phyloP scores from a whole-genome alignment of 2,797 vertebrate species.

The Ispidina lecontei region DNA sequence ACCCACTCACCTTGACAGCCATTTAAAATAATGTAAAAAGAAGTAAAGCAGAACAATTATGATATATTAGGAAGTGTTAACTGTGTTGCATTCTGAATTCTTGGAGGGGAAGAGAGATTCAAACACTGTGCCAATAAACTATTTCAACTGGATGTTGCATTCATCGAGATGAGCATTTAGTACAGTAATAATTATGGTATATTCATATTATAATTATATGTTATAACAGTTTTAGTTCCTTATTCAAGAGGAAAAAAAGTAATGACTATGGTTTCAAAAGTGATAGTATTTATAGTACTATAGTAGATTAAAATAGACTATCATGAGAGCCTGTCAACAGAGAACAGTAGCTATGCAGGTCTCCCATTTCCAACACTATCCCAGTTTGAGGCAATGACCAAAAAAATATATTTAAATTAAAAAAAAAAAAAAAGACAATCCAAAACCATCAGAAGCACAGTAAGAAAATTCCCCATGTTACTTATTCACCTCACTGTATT shows the following conservation, averaged over 20 bases:
- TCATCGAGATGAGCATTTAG: not conserved
- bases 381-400: not conserved
- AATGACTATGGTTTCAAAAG: not conserved
- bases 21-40: not conserved
- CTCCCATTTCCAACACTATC: not conserved
- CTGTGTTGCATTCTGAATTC: not conserved
- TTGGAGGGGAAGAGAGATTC: not conserved
- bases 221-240: not conserved
- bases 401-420: not conserved
- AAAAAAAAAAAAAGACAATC: not conserved
- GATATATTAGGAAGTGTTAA: not conserved
- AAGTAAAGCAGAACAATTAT: not conserved
- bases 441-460: not conserved
- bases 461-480: rapidly evolving
- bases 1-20: not conserved
- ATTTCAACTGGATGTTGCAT: not conserved
- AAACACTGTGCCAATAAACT: not conserved
- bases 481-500: not conserved
- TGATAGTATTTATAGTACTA: not conserved
- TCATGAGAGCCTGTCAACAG: not conserved
- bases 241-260: not conserved
- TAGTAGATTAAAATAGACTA: not conserved
- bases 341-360: not conserved
- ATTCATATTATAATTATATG: not conserved
- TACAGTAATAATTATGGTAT: not conserved